phyloP scores from a whole-genome alignment of 2,797 vertebrate species.

The Pelochelys cantorii region DNA sequence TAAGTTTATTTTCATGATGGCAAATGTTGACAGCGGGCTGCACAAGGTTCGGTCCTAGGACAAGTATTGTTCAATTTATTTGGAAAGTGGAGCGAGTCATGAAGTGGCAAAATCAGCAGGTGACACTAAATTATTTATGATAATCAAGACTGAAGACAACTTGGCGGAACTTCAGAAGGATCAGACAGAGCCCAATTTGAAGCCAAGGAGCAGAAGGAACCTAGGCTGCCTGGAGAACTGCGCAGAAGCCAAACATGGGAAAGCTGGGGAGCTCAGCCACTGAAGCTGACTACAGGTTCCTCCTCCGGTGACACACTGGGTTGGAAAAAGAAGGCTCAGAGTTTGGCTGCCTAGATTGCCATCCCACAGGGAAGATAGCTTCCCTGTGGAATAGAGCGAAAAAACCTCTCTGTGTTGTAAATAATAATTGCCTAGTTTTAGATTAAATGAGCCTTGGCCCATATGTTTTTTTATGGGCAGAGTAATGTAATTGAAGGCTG shows the following conservation, averaged over 20 bases:
- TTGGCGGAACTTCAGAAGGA: conserved; percentile 33
- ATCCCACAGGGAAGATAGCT: background rate
- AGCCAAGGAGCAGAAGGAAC: background rate
- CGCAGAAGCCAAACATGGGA: background rate
- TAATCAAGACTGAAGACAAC: background rate
- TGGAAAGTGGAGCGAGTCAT: conserved; percentile 31
- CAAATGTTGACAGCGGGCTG: background rate
- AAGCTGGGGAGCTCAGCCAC: background rate
- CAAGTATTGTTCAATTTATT: rapidly evolving
- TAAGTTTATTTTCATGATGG: background rate
- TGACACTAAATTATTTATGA: background rate
- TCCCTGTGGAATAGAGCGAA: conserved; percentile 5
- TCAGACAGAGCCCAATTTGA: background rate
- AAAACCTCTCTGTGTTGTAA: background rate
- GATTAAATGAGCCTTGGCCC: background rate
- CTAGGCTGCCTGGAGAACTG: background rate
- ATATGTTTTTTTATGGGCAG: background rate
- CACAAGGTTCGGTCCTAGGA: background rate
- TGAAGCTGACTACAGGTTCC: background rate
- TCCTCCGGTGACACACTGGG: background rate
- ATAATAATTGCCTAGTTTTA: background rate
- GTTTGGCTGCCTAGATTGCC: background rate
- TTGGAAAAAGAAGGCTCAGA: rapidly evolving
- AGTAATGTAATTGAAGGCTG: background rate
- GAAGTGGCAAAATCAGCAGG: conserved; percentile 23